Conservation (phyloP, 2,797 vertebrate species). For the Sebastes taczanowskii region DNA sequence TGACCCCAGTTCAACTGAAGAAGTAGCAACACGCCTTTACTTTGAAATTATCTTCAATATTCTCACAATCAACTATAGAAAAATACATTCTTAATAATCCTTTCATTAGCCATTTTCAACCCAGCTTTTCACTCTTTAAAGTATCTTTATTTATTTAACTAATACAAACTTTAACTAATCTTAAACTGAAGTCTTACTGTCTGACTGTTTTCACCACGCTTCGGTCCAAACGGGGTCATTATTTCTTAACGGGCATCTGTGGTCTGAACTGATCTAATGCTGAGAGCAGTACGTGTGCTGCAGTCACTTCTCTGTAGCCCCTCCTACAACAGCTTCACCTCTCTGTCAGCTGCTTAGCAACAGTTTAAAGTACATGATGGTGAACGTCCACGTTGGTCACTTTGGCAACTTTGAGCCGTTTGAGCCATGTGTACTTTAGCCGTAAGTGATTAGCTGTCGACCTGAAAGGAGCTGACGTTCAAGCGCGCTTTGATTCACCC, state of each 20-base stretch:
- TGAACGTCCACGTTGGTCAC: background rate
- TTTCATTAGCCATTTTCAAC: background rate
- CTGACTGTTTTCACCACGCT: background rate
- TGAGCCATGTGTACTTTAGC: background rate
- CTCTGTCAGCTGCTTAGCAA: background rate
- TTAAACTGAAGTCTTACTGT: conserved; percentile 14
- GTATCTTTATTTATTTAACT: background rate
- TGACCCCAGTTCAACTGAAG: conserved; percentile 51
- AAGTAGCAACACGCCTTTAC: background rate
- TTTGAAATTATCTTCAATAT: conserved; percentile 32
- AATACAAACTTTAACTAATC: background rate
- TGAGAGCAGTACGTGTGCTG: conserved; percentile 2
- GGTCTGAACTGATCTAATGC: conserved; percentile 13
- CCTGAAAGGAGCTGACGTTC: background rate
- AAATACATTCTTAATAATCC: conserved; percentile 46
- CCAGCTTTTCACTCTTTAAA: conserved; percentile 1
- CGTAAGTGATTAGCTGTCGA: background rate
- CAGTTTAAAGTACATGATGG: background rate
- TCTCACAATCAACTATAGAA: conserved; percentile 31
- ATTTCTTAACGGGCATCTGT: conserved; percentile 19
- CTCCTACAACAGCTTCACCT: background rate
- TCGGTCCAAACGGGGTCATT: conserved; percentile 44
- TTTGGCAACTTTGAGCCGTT: conserved; percentile 12
- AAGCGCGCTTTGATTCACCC: background rate
- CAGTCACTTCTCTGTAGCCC: background rate